These are phyloP conservation scores for Equus quagga DNA, from an alignment of 2,113 vertebrate species.

Conservation along the genomic window DNA sequence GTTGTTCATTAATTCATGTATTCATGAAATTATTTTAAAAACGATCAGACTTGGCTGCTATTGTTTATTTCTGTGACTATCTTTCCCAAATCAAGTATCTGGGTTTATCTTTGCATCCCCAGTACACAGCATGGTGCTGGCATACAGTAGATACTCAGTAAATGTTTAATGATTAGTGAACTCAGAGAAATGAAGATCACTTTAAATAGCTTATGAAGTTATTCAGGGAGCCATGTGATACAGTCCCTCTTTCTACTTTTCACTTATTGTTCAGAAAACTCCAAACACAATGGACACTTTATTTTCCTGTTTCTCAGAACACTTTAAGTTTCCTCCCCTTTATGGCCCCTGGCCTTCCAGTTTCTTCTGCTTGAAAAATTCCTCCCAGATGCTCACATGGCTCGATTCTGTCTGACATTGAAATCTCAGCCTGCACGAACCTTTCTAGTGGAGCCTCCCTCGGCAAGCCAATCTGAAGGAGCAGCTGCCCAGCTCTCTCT, in stretches of 20 bases:
- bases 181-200: not conserved
- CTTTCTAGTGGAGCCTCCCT: not conserved
- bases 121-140: not conserved
- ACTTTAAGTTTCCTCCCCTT: not conserved
- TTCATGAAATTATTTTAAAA: not conserved
- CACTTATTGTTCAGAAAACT: not conserved
- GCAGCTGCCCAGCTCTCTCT: not conserved
- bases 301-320: not conserved
- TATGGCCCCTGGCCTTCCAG: not conserved
- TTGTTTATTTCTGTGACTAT: not conserved
- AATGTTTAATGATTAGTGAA: not conserved
- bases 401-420: not conserved
- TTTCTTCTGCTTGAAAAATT: not conserved
- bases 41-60: too few species aligned
- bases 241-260: not conserved
- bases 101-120: not conserved
- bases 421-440: not conserved
- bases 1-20: not conserved
- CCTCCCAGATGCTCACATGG: not conserved
- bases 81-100: not conserved
- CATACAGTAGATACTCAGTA: not conserved
- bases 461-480: not conserved
- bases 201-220: not conserved
- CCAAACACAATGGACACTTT: not conserved
- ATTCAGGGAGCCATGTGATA: not conserved